Percentiles rank a stretch among this genome's conserved stretches.
Evolutionary conservation across 2,888 invertebrate species (phyloP).

Genomic region (Diarsia brunnea): DNA sequence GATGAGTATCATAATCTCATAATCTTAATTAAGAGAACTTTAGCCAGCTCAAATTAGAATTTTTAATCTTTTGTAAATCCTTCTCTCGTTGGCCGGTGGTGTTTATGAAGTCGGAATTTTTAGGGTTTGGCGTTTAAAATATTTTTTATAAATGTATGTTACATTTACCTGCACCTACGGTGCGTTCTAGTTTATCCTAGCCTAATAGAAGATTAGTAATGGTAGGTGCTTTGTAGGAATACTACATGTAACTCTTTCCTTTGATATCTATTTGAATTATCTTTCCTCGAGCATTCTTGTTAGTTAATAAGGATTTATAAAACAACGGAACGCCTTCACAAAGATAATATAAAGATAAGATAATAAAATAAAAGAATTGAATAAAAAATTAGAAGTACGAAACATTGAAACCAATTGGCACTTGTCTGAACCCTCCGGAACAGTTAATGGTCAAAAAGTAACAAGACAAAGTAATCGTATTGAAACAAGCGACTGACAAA

Average conservation of each 20-base stretch:
- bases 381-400: too few species aligned
- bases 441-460: too few species aligned
- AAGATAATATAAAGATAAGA: too few species aligned
- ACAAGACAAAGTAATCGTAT: constrained; percentile 18
- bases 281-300: neutral
- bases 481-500: constrained; percentile 39
- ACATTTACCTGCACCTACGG: neutral
- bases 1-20: constrained; percentile 89
- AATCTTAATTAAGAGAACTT: constrained; percentile 89
- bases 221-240: neutral
- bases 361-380: too few species aligned
- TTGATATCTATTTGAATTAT: neutral
- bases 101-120: constrained; percentile 78
- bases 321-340: neutral
- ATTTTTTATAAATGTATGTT: constrained; percentile 57
- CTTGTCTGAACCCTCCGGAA: too few species aligned
- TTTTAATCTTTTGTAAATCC: constrained; percentile 86
- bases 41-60: constrained; percentile 85
- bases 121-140: constrained; percentile 60
- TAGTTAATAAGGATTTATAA: neutral
- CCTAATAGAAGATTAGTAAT: neutral
- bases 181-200: neutral
- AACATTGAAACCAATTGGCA: too few species aligned
- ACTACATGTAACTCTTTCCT: neutral
- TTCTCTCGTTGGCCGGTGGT: constrained; percentile 71